Conservation (phyloP, 2,113 vertebrate genomes). For the Pelusios castaneus region DNA sequence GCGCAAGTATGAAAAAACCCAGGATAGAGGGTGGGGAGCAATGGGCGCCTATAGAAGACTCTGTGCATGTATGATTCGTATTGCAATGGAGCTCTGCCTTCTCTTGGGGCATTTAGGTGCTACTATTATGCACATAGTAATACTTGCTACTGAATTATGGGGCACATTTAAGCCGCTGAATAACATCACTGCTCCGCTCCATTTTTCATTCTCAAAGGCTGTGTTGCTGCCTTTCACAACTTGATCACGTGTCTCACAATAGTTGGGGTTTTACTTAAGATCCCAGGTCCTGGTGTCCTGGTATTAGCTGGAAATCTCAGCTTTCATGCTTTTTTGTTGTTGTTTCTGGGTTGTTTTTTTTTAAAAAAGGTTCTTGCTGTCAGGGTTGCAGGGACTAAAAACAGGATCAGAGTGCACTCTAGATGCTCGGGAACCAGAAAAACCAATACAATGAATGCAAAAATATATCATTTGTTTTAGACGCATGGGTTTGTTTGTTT, state of each 20-base stretch:
- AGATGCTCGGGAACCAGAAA: not conserved
- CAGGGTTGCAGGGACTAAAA: not conserved
- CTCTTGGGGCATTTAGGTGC: not conserved
- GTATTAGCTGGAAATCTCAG: not conserved
- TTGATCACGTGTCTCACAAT: not conserved
- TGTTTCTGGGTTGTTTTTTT: not conserved
- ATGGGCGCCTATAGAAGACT: not conserved
- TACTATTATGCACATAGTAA: rapidly evolving
- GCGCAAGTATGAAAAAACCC: too few relatives aligned
- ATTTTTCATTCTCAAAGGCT: not conserved
- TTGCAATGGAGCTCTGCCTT: rapidly evolving
- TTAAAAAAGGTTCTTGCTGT: not conserved
- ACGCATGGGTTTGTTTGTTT: not conserved
- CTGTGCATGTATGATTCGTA: not conserved
- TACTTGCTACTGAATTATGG: not conserved
- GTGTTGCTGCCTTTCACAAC: not conserved
- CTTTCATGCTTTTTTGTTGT: not conserved
- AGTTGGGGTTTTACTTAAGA: not conserved
- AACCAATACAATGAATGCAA: not conserved
- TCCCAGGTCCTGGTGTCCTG: rapidly evolving
- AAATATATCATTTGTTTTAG: not conserved
- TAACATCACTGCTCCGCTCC: not conserved
- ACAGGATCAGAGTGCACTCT: not conserved
- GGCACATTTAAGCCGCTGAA: not conserved
- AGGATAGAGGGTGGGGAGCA: too few relatives aligned